These are phyloP conservation scores for Drosophila mayaguana DNA, from an alignment of 2,888 invertebrate genomes.

Conservation along the genomic window DNA sequence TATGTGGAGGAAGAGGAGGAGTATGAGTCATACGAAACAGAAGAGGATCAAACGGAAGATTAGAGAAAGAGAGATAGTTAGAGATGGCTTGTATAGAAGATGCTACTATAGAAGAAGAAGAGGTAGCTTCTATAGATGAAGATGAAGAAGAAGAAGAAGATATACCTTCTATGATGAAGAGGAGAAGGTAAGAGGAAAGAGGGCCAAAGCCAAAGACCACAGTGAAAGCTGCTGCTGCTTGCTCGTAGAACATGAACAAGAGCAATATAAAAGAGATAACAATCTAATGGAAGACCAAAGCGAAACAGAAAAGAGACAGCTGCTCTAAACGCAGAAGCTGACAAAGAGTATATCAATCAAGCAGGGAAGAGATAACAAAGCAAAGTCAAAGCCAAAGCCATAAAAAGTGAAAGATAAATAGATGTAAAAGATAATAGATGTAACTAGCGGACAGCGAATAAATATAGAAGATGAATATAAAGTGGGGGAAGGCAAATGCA, in stretches of 20 bases:
- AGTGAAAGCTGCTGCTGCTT: not conserved
- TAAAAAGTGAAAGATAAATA: too few relatives aligned
- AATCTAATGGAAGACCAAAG: not conserved
- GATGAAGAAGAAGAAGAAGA: too few relatives aligned
- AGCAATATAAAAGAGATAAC: not conserved
- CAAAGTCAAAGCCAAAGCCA: not conserved
- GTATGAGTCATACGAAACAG: constrained; percentile 34
- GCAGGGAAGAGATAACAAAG: not conserved
- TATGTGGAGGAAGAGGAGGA: constrained; percentile 17
- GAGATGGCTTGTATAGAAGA: too few relatives aligned
- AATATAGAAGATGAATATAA: not conserved
- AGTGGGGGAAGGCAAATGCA: not conserved
- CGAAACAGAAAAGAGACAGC: not conserved
- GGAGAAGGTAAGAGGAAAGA: not conserved
- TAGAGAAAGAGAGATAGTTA: not conserved
- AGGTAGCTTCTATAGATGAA: too few relatives aligned
- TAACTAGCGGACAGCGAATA: too few relatives aligned
- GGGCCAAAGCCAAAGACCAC: too few relatives aligned
- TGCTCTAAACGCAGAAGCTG: not conserved
- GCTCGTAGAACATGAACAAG: not conserved
- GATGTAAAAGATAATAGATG: constrained; percentile 1
- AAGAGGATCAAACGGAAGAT: constrained; percentile 21
- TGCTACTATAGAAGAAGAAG: too few relatives aligned
- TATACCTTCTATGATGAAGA: not conserved
- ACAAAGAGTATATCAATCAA: not conserved